phyloP scores from a whole-genome alignment of 2,888 invertebrate species.

The Dryobota labecula region DNA sequence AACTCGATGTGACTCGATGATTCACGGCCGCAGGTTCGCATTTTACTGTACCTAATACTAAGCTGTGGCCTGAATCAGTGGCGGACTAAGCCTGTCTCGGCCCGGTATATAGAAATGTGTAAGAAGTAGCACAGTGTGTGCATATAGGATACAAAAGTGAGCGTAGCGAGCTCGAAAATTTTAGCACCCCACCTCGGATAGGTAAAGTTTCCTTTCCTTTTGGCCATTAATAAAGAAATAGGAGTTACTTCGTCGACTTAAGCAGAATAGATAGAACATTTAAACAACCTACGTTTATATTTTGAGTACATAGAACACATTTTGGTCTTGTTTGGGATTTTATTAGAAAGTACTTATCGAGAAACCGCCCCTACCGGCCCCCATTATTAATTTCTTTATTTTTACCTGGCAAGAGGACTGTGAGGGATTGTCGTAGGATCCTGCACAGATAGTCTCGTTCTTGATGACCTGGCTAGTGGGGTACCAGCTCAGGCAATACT shows the following conservation, averaged over 20 bases:
- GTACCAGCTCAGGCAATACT: slow-evolving; percentile 78
- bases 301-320: background rate
- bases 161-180: too few relatives aligned
- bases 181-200: background rate
- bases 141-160: background rate
- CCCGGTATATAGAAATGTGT: background rate
- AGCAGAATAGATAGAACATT: background rate
- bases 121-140: background rate
- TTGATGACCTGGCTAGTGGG: slow-evolving; percentile 70
- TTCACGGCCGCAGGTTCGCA: background rate
- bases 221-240: background rate
- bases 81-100: background rate
- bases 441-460: slow-evolving; percentile 80
- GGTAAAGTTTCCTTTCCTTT: too few relatives aligned
- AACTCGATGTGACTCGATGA: background rate
- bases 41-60: background rate
- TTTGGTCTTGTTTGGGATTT: background rate
- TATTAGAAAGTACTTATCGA: background rate
- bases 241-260: background rate
- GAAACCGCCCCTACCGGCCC: background rate
- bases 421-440: slow-evolving; percentile 79
- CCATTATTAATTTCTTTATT: background rate
- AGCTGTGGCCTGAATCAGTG: background rate
- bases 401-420: slow-evolving; percentile 85
- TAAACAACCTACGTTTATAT: background rate